These are phyloP conservation scores for Capra hircus DNA, from an alignment of 2,113 vertebrate genomes.

Conservation along the genomic window DNA sequence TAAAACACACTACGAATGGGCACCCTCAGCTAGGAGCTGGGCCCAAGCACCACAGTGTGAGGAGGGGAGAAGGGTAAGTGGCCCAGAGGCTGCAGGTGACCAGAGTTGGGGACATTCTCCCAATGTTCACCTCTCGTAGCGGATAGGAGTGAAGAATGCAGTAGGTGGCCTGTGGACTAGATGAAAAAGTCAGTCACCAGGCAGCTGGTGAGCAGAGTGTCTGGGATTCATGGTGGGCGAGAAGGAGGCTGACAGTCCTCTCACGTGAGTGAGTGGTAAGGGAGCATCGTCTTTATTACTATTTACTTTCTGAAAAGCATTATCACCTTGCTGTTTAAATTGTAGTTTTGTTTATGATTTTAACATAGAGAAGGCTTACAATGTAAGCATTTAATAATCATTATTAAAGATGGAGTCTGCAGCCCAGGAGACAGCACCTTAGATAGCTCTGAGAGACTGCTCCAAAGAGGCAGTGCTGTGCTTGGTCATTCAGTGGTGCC, in stretches of 20 bases:
- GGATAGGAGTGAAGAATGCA: background rate
- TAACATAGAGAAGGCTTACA: background rate
- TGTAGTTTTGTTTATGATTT: background rate
- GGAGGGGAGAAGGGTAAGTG: background rate
- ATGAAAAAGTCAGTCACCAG: too few relatives aligned
- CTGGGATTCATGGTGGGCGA: background rate
- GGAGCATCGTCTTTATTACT: fast-evolving
- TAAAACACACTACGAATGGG: fast-evolving
- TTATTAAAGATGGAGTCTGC: background rate
- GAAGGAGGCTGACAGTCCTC: background rate
- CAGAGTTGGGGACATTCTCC: background rate
- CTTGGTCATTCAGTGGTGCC: background rate
- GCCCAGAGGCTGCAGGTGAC: background rate
- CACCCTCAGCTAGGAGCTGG: background rate
- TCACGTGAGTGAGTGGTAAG: background rate
- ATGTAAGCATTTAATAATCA: background rate
- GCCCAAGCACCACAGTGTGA: fast-evolving
- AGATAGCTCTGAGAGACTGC: background rate
- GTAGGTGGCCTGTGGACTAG: background rate
- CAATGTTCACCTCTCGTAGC: background rate
- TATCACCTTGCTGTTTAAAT: background rate
- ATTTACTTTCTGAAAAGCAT: background rate
- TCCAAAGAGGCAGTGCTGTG: background rate
- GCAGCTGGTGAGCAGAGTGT: background rate
- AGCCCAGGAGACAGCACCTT: background rate